Base-by-base conservation (phyloP, 2,888 invertebrate species). In the Platycheirus rosarum region DNA sequence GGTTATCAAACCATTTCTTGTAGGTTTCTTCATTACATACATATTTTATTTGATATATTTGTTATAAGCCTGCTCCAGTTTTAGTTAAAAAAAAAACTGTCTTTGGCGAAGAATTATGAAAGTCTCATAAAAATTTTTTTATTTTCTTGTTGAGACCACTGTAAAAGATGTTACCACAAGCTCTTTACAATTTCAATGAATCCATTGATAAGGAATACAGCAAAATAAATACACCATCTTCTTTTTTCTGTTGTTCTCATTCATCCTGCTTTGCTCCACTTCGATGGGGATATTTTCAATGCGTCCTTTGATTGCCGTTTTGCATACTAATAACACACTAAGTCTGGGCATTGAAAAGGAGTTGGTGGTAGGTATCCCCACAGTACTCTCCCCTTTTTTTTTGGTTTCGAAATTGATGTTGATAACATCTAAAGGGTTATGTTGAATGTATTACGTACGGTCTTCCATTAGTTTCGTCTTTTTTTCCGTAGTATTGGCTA, bases 251-350 rank as follows among this genome's bases (percentile, higher is more conserved):
- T n/a, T n/a, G 26, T 35, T 14, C 37, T 9, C 37, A 18, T 40
- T 26, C 23, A 9, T 29, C 14, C 42, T n/a, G n/a, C 14, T n/a
- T 7, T 46, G 0, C 18, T 11, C 14, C 1, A 18, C n/a, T 35
- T 23, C 23, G 26, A 37, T 16, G 20, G 40, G 57, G 46, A 65
- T 80, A 75, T 75, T 70, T 70, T 66, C 80, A 80, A 80, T 80
- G 80, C 80, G 80, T 80, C 70, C 65, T 75, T 75, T 75, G 75
- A 80, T 80, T 80, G 75, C 75, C 80, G 48, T 80, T 80, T 75
- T 80, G 80, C 80, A 80, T 80, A 80, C 80, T 80, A 80, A 80
- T 80, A 75, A 60, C 75, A 66, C 49, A 57, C 60, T 63, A 63
- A 74, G 16, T 65, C n/a, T n/a, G n/a, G 75, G 44, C 75, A 69